Base-by-base conservation (phyloP, 35 echinoderm and acorn worm species). In the Heliocidaris erythrogramma region DNA sequence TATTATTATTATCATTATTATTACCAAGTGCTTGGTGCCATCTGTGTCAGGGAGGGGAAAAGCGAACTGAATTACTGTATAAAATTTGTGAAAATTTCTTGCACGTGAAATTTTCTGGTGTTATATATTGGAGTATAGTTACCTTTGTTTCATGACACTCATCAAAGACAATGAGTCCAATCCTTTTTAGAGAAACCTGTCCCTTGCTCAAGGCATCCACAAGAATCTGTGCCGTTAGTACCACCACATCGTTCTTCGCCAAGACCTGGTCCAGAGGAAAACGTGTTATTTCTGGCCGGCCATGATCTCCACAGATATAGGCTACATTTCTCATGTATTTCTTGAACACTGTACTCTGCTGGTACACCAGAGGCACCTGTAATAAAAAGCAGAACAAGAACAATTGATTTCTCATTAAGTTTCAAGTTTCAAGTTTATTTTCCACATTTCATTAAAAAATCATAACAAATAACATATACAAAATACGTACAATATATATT, bases 61-160 rank as follows among this genome's bases (percentile, higher is more conserved):
- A n/a, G n/a, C n/a, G n/a, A n/a, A n/a, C n/a, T n/a, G n/a, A n/a
- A n/a, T n/a, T n/a, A n/a, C n/a, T n/a, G n/a, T n/a, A n/a, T n/a
- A n/a, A n/a, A n/a, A n/a, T n/a, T n/a, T n/a, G n/a, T n/a, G n/a
- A n/a, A n/a, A n/a, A n/a, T n/a, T n/a, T n/a, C n/a, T n/a, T n/a
- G n/a, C n/a, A n/a, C n/a, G n/a, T n/a, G n/a, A n/a, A n/a, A n/a
- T n/a, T n/a, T n/a, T n/a, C 52, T 56, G 9, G 14, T 56, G 0
- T 10, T 56, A 56, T 56, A 13, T 13, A 10, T 7, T n/a, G n/a
- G n/a, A n/a, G 50, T 69, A 69, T 24, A 69, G 7, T 69, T 88
- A 97, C 96, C 96, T 97, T 95, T 60, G 93, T 94, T 48, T 96
- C 93, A 93, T 97, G 97, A 31, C 97, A 97, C 86, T 97, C 97